Evolutionary conservation across 2,888 invertebrate species (phyloP).

Genomic region (Koerneria pararmatus): DNA sequence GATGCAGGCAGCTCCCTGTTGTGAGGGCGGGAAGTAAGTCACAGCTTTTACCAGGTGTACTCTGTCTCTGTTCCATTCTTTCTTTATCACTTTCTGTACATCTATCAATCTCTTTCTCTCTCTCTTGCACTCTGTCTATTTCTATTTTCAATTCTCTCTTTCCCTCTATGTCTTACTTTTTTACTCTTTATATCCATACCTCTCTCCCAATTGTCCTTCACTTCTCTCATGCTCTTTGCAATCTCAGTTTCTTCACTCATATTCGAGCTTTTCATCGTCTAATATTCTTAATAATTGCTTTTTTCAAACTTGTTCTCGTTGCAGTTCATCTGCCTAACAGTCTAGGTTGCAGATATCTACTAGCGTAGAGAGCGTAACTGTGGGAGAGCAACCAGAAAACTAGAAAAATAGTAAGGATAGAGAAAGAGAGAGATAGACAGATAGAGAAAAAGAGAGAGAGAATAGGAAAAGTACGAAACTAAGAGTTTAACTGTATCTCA

Average conservation of each 20-base stretch:
- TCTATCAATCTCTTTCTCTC: neutral
- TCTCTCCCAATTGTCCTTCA: neutral
- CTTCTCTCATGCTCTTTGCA: neutral
- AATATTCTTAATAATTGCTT: neutral
- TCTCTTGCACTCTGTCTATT: neutral
- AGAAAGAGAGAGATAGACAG: no score
- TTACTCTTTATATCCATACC: neutral
- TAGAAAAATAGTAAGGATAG: no score
- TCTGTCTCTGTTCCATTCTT: neutral
- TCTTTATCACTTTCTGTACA: neutral
- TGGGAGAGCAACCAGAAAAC: no score
- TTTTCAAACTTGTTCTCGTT: no score
- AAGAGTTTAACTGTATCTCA: no score
- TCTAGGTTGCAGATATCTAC: no score
- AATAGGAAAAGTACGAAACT: no score
- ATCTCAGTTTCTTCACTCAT: neutral
- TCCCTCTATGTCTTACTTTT: neutral
- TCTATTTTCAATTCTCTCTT: neutral
- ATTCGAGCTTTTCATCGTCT: neutral
- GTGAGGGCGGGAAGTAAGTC: neutral
- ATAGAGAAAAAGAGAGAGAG: no score
- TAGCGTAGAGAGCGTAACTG: no score
- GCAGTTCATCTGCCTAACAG: no score
- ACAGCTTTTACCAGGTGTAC: neutral
- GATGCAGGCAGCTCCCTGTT: no score